Base-by-base conservation (phyloP, 2,113 vertebrate genomes). In the Thunnus thynnus region DNA sequence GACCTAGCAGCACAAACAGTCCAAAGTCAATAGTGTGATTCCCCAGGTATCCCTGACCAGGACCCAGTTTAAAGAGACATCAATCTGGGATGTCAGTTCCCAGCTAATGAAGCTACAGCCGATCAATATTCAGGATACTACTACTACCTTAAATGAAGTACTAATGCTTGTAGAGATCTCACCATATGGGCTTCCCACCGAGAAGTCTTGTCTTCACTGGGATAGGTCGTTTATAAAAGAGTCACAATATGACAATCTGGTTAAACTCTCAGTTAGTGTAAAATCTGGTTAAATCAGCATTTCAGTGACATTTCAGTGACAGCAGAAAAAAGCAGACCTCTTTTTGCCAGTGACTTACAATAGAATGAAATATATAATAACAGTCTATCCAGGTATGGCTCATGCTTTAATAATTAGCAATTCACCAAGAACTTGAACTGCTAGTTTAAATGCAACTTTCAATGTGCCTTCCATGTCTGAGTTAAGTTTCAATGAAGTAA, bases 81-180 rank as follows among this genome's bases (percentile, higher is more conserved):
- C 96, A 96, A 95, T 97, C 95, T 95, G 94, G 80, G 85, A 94
- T 96, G 96, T 96, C 97, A 95, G 95, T 94, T 96, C 92, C 94
- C 91, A 96, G 95, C 94, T 96, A 96, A 97, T 95, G 96, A 96
- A 94, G 95, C 94, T 94, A 94, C 93, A 87, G 71, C 70, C 84
- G 93, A 96, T 97, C 96, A 94, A 97, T 97, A 96, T 95, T 96
- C 93, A 96, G 95, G 93, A 92, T 78, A 87, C 92, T 82, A 92
- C 88, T 83, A 86, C 91, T 92, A 66, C 84, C 84, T 91, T 93
- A 68, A 95, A 95, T 94, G 93, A 95, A 94, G 89, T 94, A 94
- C 93, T 94, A 94, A 95, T 93, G 90, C 88, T 93, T 90, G 91
- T 90, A 89, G 86, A 91, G 88, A 83, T 93, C 79, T 78, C 83